These are phyloP conservation scores for Pristionchus arcanus DNA, from an alignment of 2,888 invertebrate species.

Conservation along the genomic window DNA sequence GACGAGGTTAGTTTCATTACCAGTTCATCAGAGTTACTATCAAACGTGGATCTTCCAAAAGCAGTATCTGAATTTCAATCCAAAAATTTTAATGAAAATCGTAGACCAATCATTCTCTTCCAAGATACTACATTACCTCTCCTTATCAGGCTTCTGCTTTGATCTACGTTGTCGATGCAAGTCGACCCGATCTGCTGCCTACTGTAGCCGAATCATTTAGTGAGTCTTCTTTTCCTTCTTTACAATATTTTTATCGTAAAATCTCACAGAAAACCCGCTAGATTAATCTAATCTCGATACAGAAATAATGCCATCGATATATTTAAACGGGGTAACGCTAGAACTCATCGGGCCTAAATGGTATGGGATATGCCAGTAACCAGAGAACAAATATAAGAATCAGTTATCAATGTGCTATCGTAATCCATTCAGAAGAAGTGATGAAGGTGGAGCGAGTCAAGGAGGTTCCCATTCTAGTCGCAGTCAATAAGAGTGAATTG, in stretches of 20 bases:
- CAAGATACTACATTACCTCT: background rate
- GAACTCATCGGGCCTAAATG: constrained; percentile 5
- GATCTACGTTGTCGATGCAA: constrained; percentile 75
- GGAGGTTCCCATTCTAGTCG: constrained; percentile 72
- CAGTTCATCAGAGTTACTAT: background rate
- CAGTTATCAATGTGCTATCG: constrained; percentile 46
- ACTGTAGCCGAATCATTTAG: constrained; percentile 70
- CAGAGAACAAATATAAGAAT: constrained; percentile 48
- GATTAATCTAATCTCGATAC: constrained; percentile 40
- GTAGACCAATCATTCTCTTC: too few species aligned
- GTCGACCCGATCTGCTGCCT: constrained; percentile 68
- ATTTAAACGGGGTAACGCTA: background rate
- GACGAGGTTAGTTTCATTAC: constrained; percentile 59
- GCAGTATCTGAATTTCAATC: too few species aligned
- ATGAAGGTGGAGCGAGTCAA: constrained; percentile 70
- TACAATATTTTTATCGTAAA: background rate
- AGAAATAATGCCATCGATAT: background rate
- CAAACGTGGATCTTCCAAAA: too few species aligned
- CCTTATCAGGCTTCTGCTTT: constrained; percentile 69
- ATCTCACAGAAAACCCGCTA: constrained; percentile 38
- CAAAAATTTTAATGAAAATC: too few species aligned
- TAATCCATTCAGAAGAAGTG: constrained; percentile 68
- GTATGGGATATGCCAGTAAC: constrained; percentile 19
- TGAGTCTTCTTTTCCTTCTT: constrained; percentile 58
- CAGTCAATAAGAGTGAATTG: constrained; percentile 76